Evolutionary conservation across 2,797 vertebrate species (phyloP), one percentile per base, ranked within the genome.

Genomic region (Pangasius mekongensis): DNA sequence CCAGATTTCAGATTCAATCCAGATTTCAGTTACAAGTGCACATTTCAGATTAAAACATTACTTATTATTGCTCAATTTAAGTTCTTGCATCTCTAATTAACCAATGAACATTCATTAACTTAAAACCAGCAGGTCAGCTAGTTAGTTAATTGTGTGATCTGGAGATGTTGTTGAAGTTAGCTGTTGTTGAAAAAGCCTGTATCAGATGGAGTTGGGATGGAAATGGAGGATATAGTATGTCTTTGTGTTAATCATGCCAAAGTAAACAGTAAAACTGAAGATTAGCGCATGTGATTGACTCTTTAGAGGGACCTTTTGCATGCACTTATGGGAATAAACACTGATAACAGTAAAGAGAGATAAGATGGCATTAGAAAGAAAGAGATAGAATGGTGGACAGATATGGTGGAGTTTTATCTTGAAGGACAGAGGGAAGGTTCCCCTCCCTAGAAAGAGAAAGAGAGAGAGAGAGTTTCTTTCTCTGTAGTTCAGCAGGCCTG

Each of bases 271-370:
- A n/a, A 64, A 47, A 87, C 18, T 54, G 58, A 33, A 83, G 83
- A 90, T 88, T 86, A 89, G 30, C 60, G 33, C 81, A 27, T 27
- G 13, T 69, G 80, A 89, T 58, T 54, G 58, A 52, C 64, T 39
- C 20, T 0, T 89, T 91, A 81, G 56, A 81, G 43, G 54, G 58
- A 81, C 14, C 54, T 78, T 56, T 54, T 86, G 24, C 74, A 87
- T 91, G 87, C 89, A 91, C 58, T 16, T 52, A 82, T 80, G 30
- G 76, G 80, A 90, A 89, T 87, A 86, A 89, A 90, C 49, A 84
- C 86, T 77, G 92, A 93, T 94, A 94, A 92, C 84, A 90, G 27
- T 81, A 39, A 11, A 83, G 74, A 73, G 33, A 89, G 91, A 95
- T 93, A 92, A 92, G 90, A 82, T 47, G 47, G 27, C 83, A 18